Evolutionary conservation across 2,888 invertebrate species (phyloP).

Genomic region (Hypsopygia costalis): DNA sequence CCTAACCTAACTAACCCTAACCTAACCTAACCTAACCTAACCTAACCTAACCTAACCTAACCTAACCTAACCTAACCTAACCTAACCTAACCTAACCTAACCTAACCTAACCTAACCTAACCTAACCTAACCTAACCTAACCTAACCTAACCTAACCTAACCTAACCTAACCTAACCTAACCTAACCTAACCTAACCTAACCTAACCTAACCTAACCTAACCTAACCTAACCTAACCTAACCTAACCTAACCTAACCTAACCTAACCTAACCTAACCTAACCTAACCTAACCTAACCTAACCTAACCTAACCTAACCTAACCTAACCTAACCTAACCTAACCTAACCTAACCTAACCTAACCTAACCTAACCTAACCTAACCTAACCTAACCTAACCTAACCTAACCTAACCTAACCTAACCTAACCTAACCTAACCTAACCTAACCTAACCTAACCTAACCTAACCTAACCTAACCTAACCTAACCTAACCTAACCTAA

Average conservation of each 20-base stretch:
- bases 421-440: constrained; percentile 11
- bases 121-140: constrained; percentile 14
- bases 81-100: constrained; percentile 10
- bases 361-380: constrained; percentile 13
- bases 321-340: constrained; percentile 15
- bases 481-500: constrained; percentile 14
- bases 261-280: constrained; percentile 14
- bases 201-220: constrained; percentile 17
- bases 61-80: constrained; percentile 12
- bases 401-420: constrained; percentile 16
- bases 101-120: constrained; percentile 11
- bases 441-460: constrained; percentile 19
- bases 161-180: constrained; percentile 19
- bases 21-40: constrained; percentile 11
- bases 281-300: constrained; percentile 9
- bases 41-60: constrained; percentile 10
- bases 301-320: constrained; percentile 10
- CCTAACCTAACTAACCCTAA: constrained; percentile 11
- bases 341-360: constrained; percentile 14
- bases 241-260: constrained; percentile 14
- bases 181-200: constrained; percentile 20
- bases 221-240: constrained; percentile 11
- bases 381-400: constrained; percentile 16
- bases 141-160: constrained; percentile 21
- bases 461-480: constrained; percentile 16